Conservation (phyloP, 2,888 invertebrate species). For the Epinotia demarniana region DNA sequence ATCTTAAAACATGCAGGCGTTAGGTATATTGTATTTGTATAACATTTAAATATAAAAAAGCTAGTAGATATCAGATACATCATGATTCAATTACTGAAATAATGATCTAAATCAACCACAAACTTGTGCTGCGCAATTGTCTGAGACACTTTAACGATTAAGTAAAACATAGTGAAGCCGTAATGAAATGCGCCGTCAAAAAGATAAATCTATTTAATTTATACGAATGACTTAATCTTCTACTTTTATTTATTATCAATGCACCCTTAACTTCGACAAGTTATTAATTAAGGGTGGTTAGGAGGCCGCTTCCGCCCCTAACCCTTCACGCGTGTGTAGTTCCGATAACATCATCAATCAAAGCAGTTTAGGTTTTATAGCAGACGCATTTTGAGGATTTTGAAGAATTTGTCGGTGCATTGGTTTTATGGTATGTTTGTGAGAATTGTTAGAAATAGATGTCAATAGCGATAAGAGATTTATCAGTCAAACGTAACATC, state of each 20-base stretch:
- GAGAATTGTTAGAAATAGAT: constrained; percentile 9
- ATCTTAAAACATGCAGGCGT: background rate
- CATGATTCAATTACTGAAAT: no score
- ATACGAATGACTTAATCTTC: constrained; percentile 34
- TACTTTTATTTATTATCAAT: constrained; percentile 33
- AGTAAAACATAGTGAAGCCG: background rate
- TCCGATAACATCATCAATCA: constrained; percentile 54
- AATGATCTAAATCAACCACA: background rate
- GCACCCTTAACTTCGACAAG: constrained; percentile 44
- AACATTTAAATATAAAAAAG: no score
- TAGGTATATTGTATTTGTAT: background rate
- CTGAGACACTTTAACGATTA: background rate
- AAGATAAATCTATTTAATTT: constrained; percentile 25
- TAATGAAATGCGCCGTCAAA: constrained; percentile 9
- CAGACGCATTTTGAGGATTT: constrained; percentile 53
- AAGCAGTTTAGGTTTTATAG: constrained; percentile 52
- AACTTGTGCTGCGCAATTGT: background rate
- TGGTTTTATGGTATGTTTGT: constrained; percentile 52
- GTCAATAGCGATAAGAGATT: background rate
- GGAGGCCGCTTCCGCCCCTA: constrained; percentile 23
- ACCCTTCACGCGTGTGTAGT: constrained; percentile 32
- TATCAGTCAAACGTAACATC: no score
- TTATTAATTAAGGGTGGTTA: constrained; percentile 48
- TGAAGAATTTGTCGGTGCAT: constrained; percentile 58
- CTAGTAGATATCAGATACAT: no score